phyloP scores from a whole-genome alignment of 2,888 invertebrate genomes.

The Chaetogeoica ovagalla region DNA sequence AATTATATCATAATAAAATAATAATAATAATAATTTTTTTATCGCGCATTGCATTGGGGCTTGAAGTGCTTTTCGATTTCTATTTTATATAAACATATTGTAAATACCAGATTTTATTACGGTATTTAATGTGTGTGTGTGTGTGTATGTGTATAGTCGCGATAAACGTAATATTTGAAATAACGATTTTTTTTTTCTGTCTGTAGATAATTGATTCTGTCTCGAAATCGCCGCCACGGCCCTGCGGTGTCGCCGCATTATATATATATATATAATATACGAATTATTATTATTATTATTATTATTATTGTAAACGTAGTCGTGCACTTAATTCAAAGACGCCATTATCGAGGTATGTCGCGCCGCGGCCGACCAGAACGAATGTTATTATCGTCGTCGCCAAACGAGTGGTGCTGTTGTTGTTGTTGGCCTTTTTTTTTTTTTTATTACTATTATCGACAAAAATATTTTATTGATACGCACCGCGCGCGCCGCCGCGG shows the following conservation, averaged over 20 bases:
- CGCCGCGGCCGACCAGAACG: not conserved
- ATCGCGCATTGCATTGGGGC: too few relatives aligned
- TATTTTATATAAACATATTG: too few relatives aligned
- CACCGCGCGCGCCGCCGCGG: constrained; percentile 6
- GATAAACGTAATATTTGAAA: not conserved
- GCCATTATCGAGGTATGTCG: constrained; percentile 43
- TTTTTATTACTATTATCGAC: not conserved
- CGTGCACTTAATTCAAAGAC: constrained; percentile 20
- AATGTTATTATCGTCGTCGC: constrained; percentile 15
- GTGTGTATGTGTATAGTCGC: too few relatives aligned
- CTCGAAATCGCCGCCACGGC: constrained; percentile 1
- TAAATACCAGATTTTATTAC: too few relatives aligned
- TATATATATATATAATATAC: too few relatives aligned
- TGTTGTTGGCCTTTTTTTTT: constrained; percentile 2
- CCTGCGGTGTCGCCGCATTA: too few relatives aligned
- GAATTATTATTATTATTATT: too few relatives aligned
- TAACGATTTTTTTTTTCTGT: not conserved
- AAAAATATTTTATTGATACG: constrained; percentile 39
- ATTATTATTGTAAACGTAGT: not conserved
- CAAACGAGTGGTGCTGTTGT: not conserved
- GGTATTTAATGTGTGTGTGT: too few relatives aligned
- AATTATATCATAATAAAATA: too few relatives aligned
- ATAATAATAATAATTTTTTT: too few relatives aligned
- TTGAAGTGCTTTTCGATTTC: too few relatives aligned
- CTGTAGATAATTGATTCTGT: constrained; percentile 2